These are phyloP conservation scores for Hippasteria phrygiana DNA, from an alignment of 53 echinoderm and acorn worm species.

Conservation along the genomic window DNA sequence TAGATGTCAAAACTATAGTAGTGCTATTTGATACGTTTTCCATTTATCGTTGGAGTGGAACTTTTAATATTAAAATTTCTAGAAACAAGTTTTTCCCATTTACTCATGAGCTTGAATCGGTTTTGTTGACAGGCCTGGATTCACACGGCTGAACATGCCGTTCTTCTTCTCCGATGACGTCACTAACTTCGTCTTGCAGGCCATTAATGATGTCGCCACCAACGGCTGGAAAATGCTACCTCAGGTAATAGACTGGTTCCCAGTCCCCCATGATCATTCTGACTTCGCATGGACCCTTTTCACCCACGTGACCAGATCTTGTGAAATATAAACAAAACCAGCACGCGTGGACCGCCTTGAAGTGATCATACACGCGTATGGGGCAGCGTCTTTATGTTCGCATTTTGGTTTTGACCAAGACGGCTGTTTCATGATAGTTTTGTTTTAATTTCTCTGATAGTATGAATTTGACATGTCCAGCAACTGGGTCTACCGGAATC, in stretches of 20 bases:
- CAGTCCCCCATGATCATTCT: background rate
- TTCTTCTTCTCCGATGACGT: constrained; percentile 89
- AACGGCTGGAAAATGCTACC: constrained; percentile 94
- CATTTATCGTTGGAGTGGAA: too few species aligned
- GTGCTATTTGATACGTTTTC: too few species aligned
- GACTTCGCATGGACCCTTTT: background rate
- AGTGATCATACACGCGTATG: too few species aligned
- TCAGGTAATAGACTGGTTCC: constrained; percentile 59
- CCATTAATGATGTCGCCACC: constrained; percentile 83
- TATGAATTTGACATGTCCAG: constrained; percentile 71
- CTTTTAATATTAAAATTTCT: too few species aligned
- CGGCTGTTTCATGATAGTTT: background rate
- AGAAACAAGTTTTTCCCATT: too few species aligned
- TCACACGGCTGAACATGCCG: constrained; percentile 87
- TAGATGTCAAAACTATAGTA: too few species aligned
- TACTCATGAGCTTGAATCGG: background rate
- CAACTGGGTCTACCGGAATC: constrained; percentile 66
- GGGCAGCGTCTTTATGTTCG: too few species aligned
- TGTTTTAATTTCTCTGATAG: constrained; percentile 28
- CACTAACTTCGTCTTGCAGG: constrained; percentile 82
- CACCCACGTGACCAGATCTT: background rate
- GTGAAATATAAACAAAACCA: too few species aligned
- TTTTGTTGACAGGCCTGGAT: constrained; percentile 79
- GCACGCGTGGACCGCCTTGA: too few species aligned
- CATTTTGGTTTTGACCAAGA: background rate